These are phyloP conservation scores for Zelostemma sp. DNA, from an alignment of 1,140 invertebrate genomes.

Conservation along the genomic window DNA sequence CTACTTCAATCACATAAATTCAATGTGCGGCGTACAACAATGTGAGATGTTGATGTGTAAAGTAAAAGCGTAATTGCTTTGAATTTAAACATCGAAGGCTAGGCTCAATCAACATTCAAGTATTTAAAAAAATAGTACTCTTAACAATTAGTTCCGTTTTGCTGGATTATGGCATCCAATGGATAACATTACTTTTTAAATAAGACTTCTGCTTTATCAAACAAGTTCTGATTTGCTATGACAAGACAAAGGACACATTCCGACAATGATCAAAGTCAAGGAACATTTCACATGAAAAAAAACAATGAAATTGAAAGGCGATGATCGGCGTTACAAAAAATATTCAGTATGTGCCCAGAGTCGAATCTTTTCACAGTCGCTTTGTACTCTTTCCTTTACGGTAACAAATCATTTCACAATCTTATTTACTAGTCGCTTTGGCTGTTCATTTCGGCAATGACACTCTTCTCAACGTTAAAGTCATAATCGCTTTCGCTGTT, in stretches of 20 bases:
- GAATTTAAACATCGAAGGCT: neutral
- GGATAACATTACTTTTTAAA: neutral
- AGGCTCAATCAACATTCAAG: neutral
- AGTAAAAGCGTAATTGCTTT: neutral
- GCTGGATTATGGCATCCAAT: neutral
- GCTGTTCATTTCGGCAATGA: slow-evolving; percentile 64
- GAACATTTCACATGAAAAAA: neutral
- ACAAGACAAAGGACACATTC: neutral
- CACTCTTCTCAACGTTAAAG: slow-evolving; percentile 61
- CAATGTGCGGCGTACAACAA: neutral
- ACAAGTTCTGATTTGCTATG: neutral
- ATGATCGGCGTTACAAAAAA: neutral
- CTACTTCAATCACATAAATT: neutral
- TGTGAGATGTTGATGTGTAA: neutral
- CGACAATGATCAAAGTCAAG: neutral
- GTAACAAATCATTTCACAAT: neutral
- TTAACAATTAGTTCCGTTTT: neutral
- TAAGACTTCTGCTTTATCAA: neutral
- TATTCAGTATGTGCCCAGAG: neutral
- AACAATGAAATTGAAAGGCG: neutral
- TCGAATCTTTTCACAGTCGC: neutral
- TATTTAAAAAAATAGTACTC: neutral
- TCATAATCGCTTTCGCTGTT: slow-evolving; percentile 55
- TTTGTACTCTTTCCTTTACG: neutral
- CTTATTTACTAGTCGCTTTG: slow-evolving; percentile 30